A percentile compares a stretch with the other conserved stretches of the same genome.
These are phyloP conservation scores for Echinometra lucunter DNA, from an alignment of 53 echinoderm and acorn worm genomes.

Conservation along the genomic window DNA sequence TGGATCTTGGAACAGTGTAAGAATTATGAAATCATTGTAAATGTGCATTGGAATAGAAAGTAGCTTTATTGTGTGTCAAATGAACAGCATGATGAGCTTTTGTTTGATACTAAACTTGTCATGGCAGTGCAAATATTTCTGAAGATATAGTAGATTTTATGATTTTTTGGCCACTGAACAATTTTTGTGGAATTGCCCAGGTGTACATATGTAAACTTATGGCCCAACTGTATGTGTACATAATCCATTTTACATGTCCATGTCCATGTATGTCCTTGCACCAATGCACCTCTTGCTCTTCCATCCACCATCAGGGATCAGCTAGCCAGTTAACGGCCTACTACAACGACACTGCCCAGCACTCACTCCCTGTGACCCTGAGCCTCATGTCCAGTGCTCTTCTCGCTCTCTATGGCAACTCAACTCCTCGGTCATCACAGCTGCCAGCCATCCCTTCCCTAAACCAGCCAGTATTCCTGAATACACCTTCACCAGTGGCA, in stretches of 20 bases:
- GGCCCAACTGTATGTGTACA: no score
- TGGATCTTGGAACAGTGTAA: conserved; percentile 70
- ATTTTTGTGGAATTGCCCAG: no score
- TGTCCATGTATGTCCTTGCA: no score
- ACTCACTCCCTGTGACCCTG: conserved; percentile 77
- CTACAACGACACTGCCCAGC: conserved; percentile 85
- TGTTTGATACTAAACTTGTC: no score
- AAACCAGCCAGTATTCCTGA: background rate
- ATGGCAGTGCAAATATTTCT: no score
- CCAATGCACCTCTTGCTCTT: no score
- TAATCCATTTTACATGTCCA: no score
- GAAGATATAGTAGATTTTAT: no score
- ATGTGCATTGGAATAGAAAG: background rate
- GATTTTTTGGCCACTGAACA: no score
- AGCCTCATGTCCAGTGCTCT: conserved; percentile 67
- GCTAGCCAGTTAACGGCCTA: conserved; percentile 56
- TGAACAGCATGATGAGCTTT: no score
- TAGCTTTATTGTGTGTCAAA: background rate
- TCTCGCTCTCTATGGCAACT: conserved; percentile 39
- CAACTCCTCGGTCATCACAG: conserved; percentile 66
- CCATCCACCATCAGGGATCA: conserved; percentile 14
- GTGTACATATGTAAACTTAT: no score
- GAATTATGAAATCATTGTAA: background rate
- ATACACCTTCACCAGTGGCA: conserved; percentile 67
- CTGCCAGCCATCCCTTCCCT: conserved; percentile 75